Percentiles rank a stretch among this genome's conserved stretches.
Conservation (phyloP, 1,140 invertebrate genomes). For the Drosophila pallidifrons region DNA sequence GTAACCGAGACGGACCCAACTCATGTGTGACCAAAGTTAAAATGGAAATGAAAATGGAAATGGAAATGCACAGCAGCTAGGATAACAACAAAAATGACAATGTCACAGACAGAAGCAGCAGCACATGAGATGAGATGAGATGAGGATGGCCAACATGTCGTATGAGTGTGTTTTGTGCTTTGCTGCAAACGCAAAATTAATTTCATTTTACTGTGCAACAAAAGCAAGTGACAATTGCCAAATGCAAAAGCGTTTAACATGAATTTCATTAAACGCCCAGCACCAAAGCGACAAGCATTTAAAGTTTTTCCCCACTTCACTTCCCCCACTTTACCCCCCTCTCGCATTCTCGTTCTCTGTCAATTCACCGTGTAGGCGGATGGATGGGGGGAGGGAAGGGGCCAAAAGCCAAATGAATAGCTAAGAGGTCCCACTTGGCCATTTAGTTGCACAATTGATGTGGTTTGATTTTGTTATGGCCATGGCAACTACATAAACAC, state of each 20-base stretch:
- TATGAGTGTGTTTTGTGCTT: constrained; percentile 70
- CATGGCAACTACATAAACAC: constrained; percentile 74
- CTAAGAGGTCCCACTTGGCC: constrained; percentile 81
- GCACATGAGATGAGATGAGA: background rate
- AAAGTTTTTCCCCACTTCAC: constrained; percentile 45
- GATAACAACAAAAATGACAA: constrained; percentile 62
- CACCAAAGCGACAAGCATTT: constrained; percentile 49
- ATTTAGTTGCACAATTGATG: constrained; percentile 82
- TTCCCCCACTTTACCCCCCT: too few species aligned
- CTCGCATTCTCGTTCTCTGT: background rate
- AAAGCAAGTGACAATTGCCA: constrained; percentile 75
- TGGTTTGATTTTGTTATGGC: constrained; percentile 81
- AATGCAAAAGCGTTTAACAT: constrained; percentile 75
- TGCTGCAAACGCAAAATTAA: constrained; percentile 76
- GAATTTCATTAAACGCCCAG: constrained; percentile 66
- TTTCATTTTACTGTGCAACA: constrained; percentile 68
- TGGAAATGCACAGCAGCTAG: constrained; percentile 20
- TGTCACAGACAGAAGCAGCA: constrained; percentile 60
- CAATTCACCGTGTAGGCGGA: constrained; percentile 17
- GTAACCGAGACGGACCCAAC: constrained; percentile 75
- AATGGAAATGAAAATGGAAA: constrained; percentile 66
- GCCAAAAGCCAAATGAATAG: constrained; percentile 71
- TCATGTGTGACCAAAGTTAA: constrained; percentile 80
- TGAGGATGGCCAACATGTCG: constrained; percentile 58
- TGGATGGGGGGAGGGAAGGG: background rate